Conservation (phyloP, 2,888 invertebrate genomes). For the Congeria kusceri region DNA sequence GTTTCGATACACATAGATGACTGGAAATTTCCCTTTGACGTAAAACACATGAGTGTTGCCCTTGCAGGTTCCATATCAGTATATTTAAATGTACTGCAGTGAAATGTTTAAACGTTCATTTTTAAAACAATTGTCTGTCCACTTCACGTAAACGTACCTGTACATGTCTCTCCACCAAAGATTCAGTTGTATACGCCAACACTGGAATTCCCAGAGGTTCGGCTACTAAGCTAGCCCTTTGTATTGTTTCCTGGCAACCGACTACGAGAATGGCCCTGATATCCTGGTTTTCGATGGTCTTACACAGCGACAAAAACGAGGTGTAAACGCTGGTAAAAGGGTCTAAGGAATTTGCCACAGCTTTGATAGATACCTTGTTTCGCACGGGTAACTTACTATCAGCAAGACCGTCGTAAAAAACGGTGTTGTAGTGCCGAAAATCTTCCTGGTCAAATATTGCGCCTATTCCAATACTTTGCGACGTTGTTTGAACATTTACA, state of each 20-base stretch:
- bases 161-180: slow-evolving; percentile 63
- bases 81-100: not conserved
- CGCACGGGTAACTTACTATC: slow-evolving; percentile 58
- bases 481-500: slow-evolving; percentile 35
- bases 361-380: slow-evolving; percentile 60
- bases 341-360: slow-evolving; percentile 56
- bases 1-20: too few relatives aligned
- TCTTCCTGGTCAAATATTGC: slow-evolving; percentile 75
- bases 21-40: too few relatives aligned
- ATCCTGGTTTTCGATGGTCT: slow-evolving; percentile 66
- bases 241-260: slow-evolving; percentile 71
- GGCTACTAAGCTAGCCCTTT: slow-evolving; percentile 72
- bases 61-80: too few relatives aligned
- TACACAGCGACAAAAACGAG: slow-evolving; percentile 68
- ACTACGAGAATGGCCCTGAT: slow-evolving; percentile 73
- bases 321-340: slow-evolving; percentile 60
- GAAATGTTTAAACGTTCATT: too few relatives aligned
- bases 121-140: not conserved
- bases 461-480: slow-evolving; percentile 70
- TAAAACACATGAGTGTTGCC: too few relatives aligned
- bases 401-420: slow-evolving; percentile 67
- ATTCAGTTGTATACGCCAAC: slow-evolving; percentile 72
- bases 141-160: slow-evolving; percentile 63
- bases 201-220: slow-evolving; percentile 76
- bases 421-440: slow-evolving; percentile 65